These are phyloP conservation scores for Amphimedon queenslandica DNA, from an alignment of 37 sponge, comb jelly and placozoan genomes.

Conservation along the genomic window DNA sequence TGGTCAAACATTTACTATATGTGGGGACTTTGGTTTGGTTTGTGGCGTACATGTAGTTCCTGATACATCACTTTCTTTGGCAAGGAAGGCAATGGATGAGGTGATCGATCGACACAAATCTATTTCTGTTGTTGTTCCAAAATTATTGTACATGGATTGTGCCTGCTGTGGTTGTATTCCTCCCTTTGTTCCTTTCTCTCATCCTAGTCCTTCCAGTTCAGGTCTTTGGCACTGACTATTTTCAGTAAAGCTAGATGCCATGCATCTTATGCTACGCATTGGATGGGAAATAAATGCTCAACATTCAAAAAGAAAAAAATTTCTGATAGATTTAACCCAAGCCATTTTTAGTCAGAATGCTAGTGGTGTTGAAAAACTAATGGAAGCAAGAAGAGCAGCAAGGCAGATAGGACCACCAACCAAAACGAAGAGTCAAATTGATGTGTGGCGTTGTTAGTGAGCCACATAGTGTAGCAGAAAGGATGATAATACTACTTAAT, in stretches of 20 bases:
- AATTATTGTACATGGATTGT: conserved; percentile 1
- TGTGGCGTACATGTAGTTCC: conserved; percentile 36
- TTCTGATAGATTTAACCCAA: conserved; percentile 10
- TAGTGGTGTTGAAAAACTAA: not conserved
- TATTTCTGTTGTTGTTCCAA: conserved; percentile 5
- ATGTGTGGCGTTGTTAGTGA: conserved; percentile 14
- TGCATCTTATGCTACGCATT: conserved; percentile 22
- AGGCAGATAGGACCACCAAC: not conserved
- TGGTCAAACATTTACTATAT: conserved; percentile 44
- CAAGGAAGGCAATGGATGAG: conserved; percentile 36
- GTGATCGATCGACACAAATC: conserved; percentile 13
- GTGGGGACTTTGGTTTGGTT: conserved; percentile 33
- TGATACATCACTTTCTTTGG: conserved; percentile 38
- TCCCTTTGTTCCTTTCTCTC: not conserved
- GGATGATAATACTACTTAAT: conserved; percentile 17
- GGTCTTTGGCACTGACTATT: conserved; percentile 20
- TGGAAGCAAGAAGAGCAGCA: conserved; percentile 9
- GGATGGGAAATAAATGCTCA: conserved; percentile 11
- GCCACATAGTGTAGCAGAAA: conserved; percentile 21
- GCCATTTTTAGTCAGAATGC: conserved; percentile 9
- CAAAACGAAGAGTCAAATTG: conserved; percentile 6
- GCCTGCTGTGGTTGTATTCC: conserved; percentile 13
- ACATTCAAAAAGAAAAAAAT: conserved; percentile 4
- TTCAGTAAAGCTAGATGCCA: conserved; percentile 28
- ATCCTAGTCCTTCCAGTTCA: not conserved